phyloP scores from a whole-genome alignment of 92 coral and sea anemone genomes.

The Galaxea fascicularis region DNA sequence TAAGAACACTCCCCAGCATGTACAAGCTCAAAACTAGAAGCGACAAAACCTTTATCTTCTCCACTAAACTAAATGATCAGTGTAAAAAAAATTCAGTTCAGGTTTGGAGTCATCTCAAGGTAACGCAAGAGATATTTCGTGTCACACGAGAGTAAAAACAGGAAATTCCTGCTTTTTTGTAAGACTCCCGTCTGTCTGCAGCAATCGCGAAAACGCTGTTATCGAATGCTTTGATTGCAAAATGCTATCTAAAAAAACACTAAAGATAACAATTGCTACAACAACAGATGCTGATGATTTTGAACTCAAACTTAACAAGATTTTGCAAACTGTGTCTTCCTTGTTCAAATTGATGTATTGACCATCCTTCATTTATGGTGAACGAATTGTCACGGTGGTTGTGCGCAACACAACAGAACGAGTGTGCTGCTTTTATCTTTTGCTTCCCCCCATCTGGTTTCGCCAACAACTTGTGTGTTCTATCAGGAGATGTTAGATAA shows the following conservation, averaged over 20 bases:
- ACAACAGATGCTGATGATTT: background rate
- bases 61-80: background rate
- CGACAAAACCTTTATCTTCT: background rate
- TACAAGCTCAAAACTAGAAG: background rate
- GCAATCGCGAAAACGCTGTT: constrained; percentile 5
- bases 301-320: background rate
- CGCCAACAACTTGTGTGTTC: background rate
- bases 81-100: background rate
- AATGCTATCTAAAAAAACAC: background rate
- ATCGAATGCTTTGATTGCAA: constrained; percentile 14
- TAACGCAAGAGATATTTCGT: constrained; percentile 1
- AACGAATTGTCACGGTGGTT: background rate
- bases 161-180: constrained; percentile 27
- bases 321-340: background rate
- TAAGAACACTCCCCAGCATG: no score
- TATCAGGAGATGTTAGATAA: background rate
- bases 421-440: background rate
- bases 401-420: background rate
- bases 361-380: background rate
- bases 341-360: background rate
- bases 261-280: background rate
- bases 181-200: constrained; percentile 4
- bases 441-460: background rate
- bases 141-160: constrained; percentile 20
- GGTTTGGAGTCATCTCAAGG: background rate